Evolutionary conservation across 2,888 invertebrate species (phyloP), one percentile per base, ranked within the genome.

Genomic region (Lasioglossum villosulum): DNA sequence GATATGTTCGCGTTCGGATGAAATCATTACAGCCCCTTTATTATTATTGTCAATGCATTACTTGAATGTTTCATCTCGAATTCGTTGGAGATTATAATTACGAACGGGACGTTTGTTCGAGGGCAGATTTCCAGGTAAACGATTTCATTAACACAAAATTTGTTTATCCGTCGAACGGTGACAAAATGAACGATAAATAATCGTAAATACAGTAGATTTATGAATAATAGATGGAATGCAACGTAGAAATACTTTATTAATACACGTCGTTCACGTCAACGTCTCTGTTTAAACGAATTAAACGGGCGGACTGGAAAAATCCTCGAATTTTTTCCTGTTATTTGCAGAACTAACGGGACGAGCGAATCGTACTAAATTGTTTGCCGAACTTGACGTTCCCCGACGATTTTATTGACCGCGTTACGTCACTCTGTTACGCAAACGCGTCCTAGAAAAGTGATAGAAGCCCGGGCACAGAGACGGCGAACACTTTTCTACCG

Each of bases 341-440:
- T 78, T 83, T 78, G 63, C 39, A 4, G 52, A 75, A 63, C 76
- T 63, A 76, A 52, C 59, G 23, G 59, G 3, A 14, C 59, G 48
- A 30, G 37, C n/a, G 19, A 42, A 70, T 68, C n/a, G 68, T 23
- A 48, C 34, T 42, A 77, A 85, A 80, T 80, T 48, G 68, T 74
- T 84, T 70, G 85, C 14, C 59, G 23, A 72, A 84, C 66, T 73
- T 76, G 16, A 23, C 84, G 75, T 80, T 74, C 52, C 63, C 73
- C 59, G 16, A 30, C 42, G 79, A 76, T 84, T 84, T 84, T 80
- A 84, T 85, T 74, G 66, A 72, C 84, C 73, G 19, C 73, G 85
- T 76, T 80, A 80, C 80, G 80, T 76, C 76, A 45, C 37, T 4
- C 14, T 42, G 75, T 84, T 84, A 77, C 73, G 76, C 27, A 37